Percentiles rank a stretch among this genome's conserved stretches.
phyloP scores from a whole-genome alignment of 2,797 vertebrate genomes.

The Meriones psammophilus region DNA sequence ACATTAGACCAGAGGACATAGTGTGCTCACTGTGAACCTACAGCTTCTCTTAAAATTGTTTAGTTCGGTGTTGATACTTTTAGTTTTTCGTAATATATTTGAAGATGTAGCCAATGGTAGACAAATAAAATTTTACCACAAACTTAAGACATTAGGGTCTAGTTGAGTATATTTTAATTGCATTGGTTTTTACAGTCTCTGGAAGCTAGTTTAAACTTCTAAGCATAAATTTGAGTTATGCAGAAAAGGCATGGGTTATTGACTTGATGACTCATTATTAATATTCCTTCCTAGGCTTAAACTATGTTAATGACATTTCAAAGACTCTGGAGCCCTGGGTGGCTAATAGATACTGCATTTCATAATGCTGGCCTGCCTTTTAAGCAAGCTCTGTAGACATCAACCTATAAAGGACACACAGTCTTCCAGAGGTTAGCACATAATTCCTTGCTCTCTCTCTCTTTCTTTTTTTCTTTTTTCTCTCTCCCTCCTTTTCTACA shows the following conservation, averaged over 20 bases:
- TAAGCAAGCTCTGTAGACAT: not conserved
- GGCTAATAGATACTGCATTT: not conserved
- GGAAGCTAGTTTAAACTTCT: not conserved
- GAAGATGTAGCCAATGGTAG: not conserved
- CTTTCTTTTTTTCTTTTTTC: not conserved
- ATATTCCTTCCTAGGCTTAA: not conserved
- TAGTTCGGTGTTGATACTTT: not conserved
- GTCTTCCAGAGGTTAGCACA: not conserved
- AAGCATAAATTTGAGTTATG: slow-evolving; percentile 23
- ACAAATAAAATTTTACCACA: not conserved
- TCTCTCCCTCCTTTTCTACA: not conserved
- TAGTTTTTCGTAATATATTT: not conserved
- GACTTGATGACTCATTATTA: not conserved
- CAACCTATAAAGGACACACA: not conserved
- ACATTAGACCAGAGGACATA: not conserved
- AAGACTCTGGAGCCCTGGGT: not conserved
- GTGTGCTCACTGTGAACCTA: not conserved
- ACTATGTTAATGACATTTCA: not conserved
- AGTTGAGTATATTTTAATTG: not conserved
- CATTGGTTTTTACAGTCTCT: not conserved
- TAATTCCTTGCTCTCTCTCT: not conserved
- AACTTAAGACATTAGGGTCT: not conserved
- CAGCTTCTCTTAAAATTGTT: not conserved
- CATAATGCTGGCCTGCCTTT: not conserved
- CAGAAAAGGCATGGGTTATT: not conserved